phyloP scores from a whole-genome alignment of 1,140 invertebrate genomes.

The Drosophila cardini region DNA sequence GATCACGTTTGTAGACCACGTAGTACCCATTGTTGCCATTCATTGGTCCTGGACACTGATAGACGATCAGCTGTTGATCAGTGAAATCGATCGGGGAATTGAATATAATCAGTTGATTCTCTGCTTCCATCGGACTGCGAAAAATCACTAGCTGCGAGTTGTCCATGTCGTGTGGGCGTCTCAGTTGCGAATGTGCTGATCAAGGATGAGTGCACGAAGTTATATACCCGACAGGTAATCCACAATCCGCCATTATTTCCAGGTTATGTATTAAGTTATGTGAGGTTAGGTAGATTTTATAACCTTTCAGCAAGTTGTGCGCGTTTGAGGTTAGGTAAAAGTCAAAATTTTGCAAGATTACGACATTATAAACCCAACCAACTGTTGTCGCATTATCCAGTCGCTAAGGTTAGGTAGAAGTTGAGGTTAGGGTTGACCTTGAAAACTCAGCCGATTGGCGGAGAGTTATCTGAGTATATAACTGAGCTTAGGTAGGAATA shows the following conservation, averaged over 20 bases:
- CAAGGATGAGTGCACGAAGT: not conserved
- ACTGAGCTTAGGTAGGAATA: too few species aligned
- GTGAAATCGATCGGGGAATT: slow-evolving; percentile 60
- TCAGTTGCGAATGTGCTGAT: not conserved
- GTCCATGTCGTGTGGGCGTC: slow-evolving; percentile 42
- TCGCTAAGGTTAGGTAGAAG: too few species aligned
- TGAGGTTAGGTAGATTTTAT: not conserved
- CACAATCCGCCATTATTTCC: not conserved
- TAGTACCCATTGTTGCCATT: slow-evolving; percentile 45
- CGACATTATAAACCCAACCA: too few species aligned
- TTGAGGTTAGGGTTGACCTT: too few species aligned
- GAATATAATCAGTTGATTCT: slow-evolving; percentile 57
- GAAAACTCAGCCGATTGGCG: too few species aligned
- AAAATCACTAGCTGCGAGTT: slow-evolving; percentile 46
- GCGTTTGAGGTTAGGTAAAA: too few species aligned
- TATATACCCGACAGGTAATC: not conserved
- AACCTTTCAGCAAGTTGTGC: too few species aligned
- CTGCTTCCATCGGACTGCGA: slow-evolving; percentile 37
- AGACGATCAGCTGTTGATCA: slow-evolving; percentile 63
- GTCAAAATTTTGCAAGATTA: too few species aligned
- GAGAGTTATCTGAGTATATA: too few species aligned
- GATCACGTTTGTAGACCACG: slow-evolving; percentile 69
- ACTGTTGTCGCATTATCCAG: too few species aligned
- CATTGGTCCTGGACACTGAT: slow-evolving; percentile 31
- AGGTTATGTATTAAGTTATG: not conserved